Evolutionary conservation across 2,797 vertebrate species (phyloP), one percentile per base, ranked within the genome.

Genomic region (Poeciliopsis presidionis): DNA sequence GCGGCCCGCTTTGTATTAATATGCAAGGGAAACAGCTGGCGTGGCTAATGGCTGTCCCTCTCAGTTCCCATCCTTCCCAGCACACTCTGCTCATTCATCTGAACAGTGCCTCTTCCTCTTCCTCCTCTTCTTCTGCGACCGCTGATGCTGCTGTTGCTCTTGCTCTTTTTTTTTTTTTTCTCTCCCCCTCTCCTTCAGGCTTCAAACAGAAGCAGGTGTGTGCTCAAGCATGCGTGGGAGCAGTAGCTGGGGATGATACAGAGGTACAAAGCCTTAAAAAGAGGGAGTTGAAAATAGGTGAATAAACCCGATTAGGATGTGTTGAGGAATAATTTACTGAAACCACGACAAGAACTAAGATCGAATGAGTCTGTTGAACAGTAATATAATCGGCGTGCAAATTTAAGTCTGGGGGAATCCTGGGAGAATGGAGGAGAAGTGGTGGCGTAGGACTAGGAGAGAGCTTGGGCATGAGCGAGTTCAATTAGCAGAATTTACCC

Each of bases 401-500:
- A 90, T 89, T 86, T 79, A 85, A 91, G 92, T 83, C 20, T 13
- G 2, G 81, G 78, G 55, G 86, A 85, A 90, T 91, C 85, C 87
- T 76, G 81, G 76, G 89, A 86, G 87, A 91, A 89, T 84, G 86
- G 82, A 86, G 85, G 82, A 89, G 80, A 57, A 85, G 87, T 78
- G 82, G 87, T 77, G 84, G 83, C 88, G 86, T 87, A 81, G 81
- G 83, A 87, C 73, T 80, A 74, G 82, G 86, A 87, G 86, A 92
- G 86, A 75, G 87, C 82, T 90, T 87, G 81, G 76, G 89, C 89
- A 91, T 92, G 88, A 92, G 88, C 86, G 84, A 89, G 88, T 92
- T 94, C 93, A 94, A 94, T 95, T 94, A 95, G 94, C 89, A 89
- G 88, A 94, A 93, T 95, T 92, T 93, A 94, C 89, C 91, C 91